Conservation (phyloP, 53 echinoderm and acorn worm genomes). For the Stichopus horrens region DNA sequence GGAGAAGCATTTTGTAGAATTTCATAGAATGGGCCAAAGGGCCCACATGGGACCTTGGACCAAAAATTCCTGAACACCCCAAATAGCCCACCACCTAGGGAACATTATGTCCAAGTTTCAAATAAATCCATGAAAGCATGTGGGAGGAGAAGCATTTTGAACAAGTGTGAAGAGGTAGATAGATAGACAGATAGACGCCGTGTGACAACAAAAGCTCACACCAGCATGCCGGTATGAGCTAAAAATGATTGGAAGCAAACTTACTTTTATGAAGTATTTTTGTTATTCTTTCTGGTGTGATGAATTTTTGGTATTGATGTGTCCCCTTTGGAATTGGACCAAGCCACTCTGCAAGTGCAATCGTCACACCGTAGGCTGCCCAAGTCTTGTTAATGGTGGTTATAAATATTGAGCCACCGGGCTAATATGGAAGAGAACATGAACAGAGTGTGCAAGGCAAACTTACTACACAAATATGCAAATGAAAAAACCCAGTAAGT, state of each 20-base stretch:
- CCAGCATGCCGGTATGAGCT: too few species aligned
- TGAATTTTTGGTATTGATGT: slow-evolving; percentile 95
- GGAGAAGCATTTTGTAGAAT: too few species aligned
- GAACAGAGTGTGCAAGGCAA: neutral
- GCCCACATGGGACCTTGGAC: too few species aligned
- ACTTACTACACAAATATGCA: neutral
- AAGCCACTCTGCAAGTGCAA: slow-evolving; percentile 76
- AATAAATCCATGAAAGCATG: too few species aligned
- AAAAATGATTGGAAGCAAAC: slow-evolving; percentile 30
- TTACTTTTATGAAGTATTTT: slow-evolving; percentile 71
- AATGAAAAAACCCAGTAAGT: neutral
- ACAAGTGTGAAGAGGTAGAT: too few species aligned
- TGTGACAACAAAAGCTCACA: too few species aligned
- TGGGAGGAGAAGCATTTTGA: too few species aligned
- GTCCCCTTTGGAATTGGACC: slow-evolving; percentile 85
- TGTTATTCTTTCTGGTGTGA: slow-evolving; percentile 67
- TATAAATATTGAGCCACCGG: slow-evolving; percentile 85
- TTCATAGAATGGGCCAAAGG: too few species aligned
- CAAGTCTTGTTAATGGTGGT: slow-evolving; percentile 96
- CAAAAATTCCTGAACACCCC: too few species aligned
- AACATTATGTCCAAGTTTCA: too few species aligned
- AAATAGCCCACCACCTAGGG: too few species aligned
- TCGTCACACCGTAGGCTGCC: slow-evolving; percentile 72
- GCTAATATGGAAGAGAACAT: slow-evolving; percentile 50
- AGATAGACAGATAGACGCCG: too few species aligned